Conservation (phyloP, 2,797 vertebrate species). For the Enteromius unitaeniatus region DNA sequence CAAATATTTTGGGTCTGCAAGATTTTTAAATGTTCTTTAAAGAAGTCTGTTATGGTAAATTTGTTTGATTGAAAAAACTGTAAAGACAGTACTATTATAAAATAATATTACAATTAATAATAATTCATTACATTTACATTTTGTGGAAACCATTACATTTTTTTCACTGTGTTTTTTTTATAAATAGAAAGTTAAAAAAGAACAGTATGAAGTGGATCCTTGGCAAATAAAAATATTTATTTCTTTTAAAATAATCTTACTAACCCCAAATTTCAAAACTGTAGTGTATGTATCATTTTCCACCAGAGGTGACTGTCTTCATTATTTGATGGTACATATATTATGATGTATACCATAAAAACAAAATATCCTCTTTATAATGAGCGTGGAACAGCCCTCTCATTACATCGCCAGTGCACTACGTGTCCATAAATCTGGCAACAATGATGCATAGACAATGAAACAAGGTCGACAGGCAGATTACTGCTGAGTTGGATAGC, state of each 20-base stretch:
- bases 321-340: background rate
- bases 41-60: background rate
- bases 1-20: background rate
- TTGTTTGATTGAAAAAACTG: background rate
- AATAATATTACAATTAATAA: background rate
- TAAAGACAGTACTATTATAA: background rate
- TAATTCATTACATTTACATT: background rate
- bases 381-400: slow-evolving; percentile 12
- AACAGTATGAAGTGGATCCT: background rate
- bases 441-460: slow-evolving; percentile 19
- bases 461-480: background rate
- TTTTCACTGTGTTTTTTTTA: background rate
- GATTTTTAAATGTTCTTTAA: background rate
- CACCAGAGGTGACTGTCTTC: background rate
- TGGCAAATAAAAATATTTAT: background rate
- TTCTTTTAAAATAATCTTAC: background rate
- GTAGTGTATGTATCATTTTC: background rate
- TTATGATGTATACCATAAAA: background rate
- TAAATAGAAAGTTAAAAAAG: background rate
- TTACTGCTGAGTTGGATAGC: background rate
- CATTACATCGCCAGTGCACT: background rate
- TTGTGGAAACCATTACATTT: background rate
- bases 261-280: background rate
- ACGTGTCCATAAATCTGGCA: slow-evolving; percentile 3
- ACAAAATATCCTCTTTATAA: slow-evolving; percentile 9